Conservation (phyloP, 2,113 vertebrate species). For the Cebidichthys violaceus region DNA sequence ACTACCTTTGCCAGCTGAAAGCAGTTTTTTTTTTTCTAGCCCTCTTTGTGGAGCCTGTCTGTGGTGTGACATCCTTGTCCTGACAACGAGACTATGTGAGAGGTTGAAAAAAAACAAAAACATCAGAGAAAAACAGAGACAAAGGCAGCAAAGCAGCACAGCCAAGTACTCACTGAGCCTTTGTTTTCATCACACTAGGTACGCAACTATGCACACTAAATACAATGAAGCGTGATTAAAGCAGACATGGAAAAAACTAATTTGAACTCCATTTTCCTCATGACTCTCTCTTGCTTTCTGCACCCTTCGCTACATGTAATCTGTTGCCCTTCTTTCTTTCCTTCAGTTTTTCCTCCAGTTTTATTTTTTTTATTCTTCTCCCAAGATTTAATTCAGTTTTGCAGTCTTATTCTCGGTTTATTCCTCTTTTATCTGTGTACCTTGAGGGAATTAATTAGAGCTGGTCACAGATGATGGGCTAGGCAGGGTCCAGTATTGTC, state of each 20-base stretch:
- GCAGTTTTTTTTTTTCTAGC: constrained; percentile 48
- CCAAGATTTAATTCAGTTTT: constrained; percentile 35
- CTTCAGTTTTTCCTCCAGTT: constrained; percentile 1
- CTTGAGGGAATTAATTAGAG: constrained; percentile 67
- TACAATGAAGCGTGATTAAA: constrained; percentile 70
- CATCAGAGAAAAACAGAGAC: constrained; percentile 23
- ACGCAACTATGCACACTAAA: constrained; percentile 53
- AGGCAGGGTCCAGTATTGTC: constrained; percentile 27
- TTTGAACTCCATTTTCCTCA: constrained; percentile 27
- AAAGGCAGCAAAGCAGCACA: constrained; percentile 45
- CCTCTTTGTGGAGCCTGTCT: constrained; percentile 67
- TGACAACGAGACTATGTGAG: constrained; percentile 52
- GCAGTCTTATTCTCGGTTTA: constrained; percentile 6
- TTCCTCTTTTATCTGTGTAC: constrained; percentile 22
- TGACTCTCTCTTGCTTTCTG: constrained; percentile 30
- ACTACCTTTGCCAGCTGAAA: constrained; percentile 53
- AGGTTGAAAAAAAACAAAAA: constrained; percentile 45
- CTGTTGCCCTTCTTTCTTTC: constrained; percentile 14
- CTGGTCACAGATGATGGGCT: constrained; percentile 47
- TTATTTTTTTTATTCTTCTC: constrained; percentile 8
- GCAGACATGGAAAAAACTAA: constrained; percentile 46
- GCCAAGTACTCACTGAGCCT: constrained; percentile 34
- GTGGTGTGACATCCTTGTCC: constrained; percentile 57
- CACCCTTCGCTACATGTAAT: constrained; percentile 11
- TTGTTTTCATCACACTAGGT: constrained; percentile 65